A percentile compares a stretch with the other conserved stretches of the same genome.
Conservation (phyloP, 1,140 invertebrate genomes). For the Venturia canescens region DNA sequence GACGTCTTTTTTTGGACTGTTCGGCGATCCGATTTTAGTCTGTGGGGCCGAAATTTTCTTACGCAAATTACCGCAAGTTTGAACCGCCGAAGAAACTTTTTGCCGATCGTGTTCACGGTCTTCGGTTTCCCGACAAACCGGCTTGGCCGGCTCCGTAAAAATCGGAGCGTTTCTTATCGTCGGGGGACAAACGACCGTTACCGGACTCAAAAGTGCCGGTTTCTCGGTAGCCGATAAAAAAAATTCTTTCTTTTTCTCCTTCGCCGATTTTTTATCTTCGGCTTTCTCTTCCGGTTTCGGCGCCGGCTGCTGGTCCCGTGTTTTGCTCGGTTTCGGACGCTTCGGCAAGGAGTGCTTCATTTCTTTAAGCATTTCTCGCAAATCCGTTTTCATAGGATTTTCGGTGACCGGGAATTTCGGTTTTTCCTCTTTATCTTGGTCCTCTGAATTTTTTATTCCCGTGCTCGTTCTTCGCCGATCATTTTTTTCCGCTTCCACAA, state of each 20-base stretch:
- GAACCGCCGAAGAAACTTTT: constrained; percentile 77
- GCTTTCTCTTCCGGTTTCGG: background rate
- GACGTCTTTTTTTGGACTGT: constrained; percentile 59
- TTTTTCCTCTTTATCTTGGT: constrained; percentile 17
- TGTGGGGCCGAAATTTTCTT: constrained; percentile 27
- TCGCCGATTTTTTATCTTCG: background rate
- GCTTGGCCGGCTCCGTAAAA: background rate
- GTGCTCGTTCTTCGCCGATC: constrained; percentile 47
- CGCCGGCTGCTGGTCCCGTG: background rate
- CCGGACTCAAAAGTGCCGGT: background rate
- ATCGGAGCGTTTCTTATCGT: constrained; percentile 33
- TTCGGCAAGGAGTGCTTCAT: constrained; percentile 83
- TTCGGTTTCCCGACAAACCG: background rate
- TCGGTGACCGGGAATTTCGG: constrained; percentile 43
- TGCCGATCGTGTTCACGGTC: constrained; percentile 50
- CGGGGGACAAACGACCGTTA: constrained; percentile 35
- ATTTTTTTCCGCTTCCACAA: constrained; percentile 61
- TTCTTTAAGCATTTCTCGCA: constrained; percentile 82
- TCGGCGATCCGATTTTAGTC: background rate
- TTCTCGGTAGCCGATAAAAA: background rate
- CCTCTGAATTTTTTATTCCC: constrained; percentile 2
- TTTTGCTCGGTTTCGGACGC: constrained; percentile 64
- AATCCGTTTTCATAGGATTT: constrained; percentile 76
- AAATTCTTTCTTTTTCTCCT: background rate
- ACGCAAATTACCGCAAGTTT: constrained; percentile 76